A percentile compares a stretch with the other conserved stretches of the same genome.
These are phyloP conservation scores for Clepsis dumicolana DNA, from an alignment of 2,888 invertebrate species.

Conservation along the genomic window DNA sequence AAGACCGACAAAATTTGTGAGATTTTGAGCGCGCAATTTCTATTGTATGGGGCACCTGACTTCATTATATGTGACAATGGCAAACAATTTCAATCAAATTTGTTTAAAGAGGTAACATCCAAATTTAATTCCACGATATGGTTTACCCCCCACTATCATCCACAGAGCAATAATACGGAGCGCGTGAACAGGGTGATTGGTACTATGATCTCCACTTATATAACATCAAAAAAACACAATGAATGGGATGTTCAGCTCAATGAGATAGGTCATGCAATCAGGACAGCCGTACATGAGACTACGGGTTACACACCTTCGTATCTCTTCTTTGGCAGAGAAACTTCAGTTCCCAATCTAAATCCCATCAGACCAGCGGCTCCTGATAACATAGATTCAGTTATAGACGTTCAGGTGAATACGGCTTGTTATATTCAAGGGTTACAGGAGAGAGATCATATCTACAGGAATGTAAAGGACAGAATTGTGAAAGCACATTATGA, in stretches of 20 bases:
- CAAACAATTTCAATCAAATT: constrained; percentile 42
- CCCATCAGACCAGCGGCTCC: no score
- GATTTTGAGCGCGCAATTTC: constrained; percentile 44
- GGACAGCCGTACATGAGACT: constrained; percentile 4
- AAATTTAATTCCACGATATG: neutral
- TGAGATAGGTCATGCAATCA: constrained; percentile 21
- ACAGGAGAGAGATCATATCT: no score
- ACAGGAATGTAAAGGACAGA: no score
- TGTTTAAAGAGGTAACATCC: constrained; percentile 38
- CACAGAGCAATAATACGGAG: constrained; percentile 59
- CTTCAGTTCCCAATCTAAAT: neutral
- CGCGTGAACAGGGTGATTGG: constrained; percentile 53
- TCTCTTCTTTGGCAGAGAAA: constrained; percentile 14
- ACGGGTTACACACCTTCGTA: constrained; percentile 17
- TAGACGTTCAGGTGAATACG: no score
- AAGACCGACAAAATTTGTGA: constrained; percentile 9
- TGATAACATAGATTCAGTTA: no score
- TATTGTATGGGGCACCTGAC: constrained; percentile 43
- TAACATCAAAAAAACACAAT: constrained; percentile 41
- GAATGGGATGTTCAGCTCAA: constrained; percentile 15
- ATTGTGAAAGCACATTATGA: neutral
- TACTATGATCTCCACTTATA: constrained; percentile 51
- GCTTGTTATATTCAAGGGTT: neutral
- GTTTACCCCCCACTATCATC: constrained; percentile 43
- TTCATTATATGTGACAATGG: constrained; percentile 47